Percentiles rank a stretch among this genome's conserved stretches.
phyloP scores from a whole-genome alignment of 2,113 vertebrate genomes.

The Dasyornis broadbenti region DNA sequence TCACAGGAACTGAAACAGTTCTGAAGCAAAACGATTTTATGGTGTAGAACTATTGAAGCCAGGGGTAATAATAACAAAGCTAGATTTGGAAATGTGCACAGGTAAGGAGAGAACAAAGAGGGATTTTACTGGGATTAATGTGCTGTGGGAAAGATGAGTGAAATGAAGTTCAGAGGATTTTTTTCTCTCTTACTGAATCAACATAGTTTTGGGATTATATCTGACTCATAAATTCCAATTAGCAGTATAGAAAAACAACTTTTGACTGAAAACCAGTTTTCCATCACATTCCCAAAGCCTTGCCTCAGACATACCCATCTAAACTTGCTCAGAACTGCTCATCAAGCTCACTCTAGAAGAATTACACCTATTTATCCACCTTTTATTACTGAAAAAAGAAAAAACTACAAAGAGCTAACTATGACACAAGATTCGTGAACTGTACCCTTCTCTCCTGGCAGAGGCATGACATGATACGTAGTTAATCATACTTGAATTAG shows the following conservation, averaged over 20 bases:
- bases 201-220: not conserved
- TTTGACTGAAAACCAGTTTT: constrained; percentile 7
- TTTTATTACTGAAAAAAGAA: not conserved
- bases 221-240: constrained; percentile 26
- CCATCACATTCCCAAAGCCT: not conserved
- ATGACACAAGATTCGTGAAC: not conserved
- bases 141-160: not conserved
- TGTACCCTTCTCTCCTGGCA: not conserved
- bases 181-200: not conserved
- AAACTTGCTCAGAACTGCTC: not conserved
- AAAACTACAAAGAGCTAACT: not conserved
- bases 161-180: not conserved
- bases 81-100: not conserved
- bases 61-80: not conserved
- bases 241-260: not conserved
- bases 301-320: not conserved
- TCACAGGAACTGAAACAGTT: not conserved
- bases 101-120: not conserved
- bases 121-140: not conserved
- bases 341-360: not conserved
- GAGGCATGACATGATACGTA: not conserved
- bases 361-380: not conserved
- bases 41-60: not conserved
- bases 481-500: not conserved
- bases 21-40: not conserved